Evolutionary conservation across 2,113 vertebrate genomes (phyloP), one percentile per base, ranked within the genome.

Genomic region (Hoplias malabaricus): DNA sequence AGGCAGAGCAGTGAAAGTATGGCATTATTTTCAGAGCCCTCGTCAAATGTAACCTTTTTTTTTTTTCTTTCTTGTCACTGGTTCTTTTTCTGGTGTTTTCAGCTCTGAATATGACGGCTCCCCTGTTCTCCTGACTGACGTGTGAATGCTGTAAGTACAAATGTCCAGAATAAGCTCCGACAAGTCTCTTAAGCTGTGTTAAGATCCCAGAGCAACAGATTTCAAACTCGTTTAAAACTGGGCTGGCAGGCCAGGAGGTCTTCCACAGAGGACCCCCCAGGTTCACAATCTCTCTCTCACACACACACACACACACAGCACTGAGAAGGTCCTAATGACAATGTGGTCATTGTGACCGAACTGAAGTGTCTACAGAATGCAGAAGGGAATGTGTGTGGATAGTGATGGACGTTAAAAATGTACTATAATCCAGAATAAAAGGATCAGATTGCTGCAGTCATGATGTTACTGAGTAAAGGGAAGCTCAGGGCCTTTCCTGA

Each of bases 1-100:
- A 80, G 75, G 70, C 84, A 83, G 84, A 83, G 82, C 84, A 85
- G 82, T 84, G 74, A 43, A 82, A 82, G 84, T 85, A 81, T 83
- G 79, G 84, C 75, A 77, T 78, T 82, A 77, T 82, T 81, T 83
- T 83, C 82, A 73, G 69, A 80, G 69, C 82, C 57, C 77, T 79
- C 54, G 36, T 80, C 81, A 83, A 83, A 83, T 77, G 54, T 73
- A 83, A 73, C 81, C 77, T 76, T 73, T 48, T 69, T 54, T 33
- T 53, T 7, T 8, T 12, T n/a, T n/a, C 8, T 80, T 48, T 61
- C 73, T 76, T 48, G 65, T 83, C 81, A 76, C 38, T 1, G 53
- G 43, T 69, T 72, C 61, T 75, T 83, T 78, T 82, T 70, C 70
- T 79, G 72, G 67, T 75, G 62, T 65, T 46, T 78, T 68, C 77